A percentile compares a stretch with the other conserved stretches of the same genome.
Conservation (phyloP, 2,113 vertebrate species). For the Embiotoca jacksoni region DNA sequence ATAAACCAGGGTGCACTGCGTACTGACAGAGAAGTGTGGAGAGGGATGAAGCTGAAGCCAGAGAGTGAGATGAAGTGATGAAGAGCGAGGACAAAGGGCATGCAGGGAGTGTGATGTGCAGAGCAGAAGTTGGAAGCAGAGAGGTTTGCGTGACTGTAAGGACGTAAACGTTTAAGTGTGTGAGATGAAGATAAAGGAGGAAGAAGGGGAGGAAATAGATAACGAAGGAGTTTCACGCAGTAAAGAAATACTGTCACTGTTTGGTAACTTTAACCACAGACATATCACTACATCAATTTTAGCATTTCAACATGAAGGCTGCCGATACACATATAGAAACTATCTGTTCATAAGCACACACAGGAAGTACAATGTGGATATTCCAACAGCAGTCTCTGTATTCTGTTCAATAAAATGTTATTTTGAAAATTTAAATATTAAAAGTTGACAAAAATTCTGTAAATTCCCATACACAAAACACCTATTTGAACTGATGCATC, state of each 20-base stretch:
- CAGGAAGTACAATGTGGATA: no score
- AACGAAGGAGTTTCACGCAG: not conserved
- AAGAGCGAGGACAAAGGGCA: not conserved
- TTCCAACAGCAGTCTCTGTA: no score
- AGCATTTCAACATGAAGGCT: not conserved
- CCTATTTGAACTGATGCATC: no score
- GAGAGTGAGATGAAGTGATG: slow-evolving; percentile 34
- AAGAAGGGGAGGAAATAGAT: not conserved
- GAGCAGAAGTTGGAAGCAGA: not conserved
- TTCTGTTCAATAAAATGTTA: no score
- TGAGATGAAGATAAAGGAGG: not conserved
- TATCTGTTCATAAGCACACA: no score
- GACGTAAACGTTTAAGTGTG: not conserved
- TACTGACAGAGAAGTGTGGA: not conserved
- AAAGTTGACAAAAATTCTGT: no score
- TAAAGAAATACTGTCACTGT: not conserved
- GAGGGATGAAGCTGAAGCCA: slow-evolving; percentile 20
- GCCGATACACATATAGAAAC: no score
- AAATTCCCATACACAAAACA: no score
- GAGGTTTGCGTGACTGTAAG: slow-evolving; percentile 18
- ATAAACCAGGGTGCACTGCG: not conserved
- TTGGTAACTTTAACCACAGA: not conserved
- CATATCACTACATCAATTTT: not conserved
- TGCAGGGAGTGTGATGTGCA: not conserved
- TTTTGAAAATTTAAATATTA: no score